Evolutionary conservation across 2,113 vertebrate genomes (phyloP), one percentile per base, ranked within the genome.

Genomic region (Silurus asotus): DNA sequence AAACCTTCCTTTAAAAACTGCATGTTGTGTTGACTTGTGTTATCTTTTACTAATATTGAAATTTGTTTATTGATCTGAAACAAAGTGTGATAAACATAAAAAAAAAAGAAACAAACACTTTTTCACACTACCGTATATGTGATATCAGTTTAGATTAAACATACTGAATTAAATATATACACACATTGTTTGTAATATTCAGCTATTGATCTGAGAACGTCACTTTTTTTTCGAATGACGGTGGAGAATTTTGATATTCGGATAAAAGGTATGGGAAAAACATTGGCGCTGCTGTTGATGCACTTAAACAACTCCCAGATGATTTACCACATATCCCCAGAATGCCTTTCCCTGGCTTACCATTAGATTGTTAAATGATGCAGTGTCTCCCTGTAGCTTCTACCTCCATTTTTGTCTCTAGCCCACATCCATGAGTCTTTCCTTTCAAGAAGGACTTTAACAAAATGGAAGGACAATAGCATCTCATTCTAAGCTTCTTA

Each of bases 361-460:
- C 75, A 77, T 83, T 83, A 88, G 62, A 37, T 20, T n/a, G 70
- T 64, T 86, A 86, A 83, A 82, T 83, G 81, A 83, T 88, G 58
- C 77, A 85, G 25, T 72, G 74, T 83, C 58, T 88, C 76, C 48
- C 48, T 64, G 80, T 56, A 62, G 72, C 53, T 62, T 72, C 53
- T 53, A 11, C 28, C 84, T 86, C 61, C 61, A 62, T 69, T 59
- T 78, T 59, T 72, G 17, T 45, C 49, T 77, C 61, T 45, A 56
- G 53, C 55, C 49, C 59, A 28, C 78, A n/a, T 78, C 49, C 8
- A 61, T 25, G n/a, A 78, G 51, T 53, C 37, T 61, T 85, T 70
- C 61, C 74, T 88, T 77, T 59, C 13, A 2, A 82, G 80, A 65
- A 25, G n/a, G 55, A n/a, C n/a, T 72, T 83, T 86, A 75, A 83